These are phyloP conservation scores for Alectoris magna DNA, from an alignment of 2,797 vertebrate genomes.

Conservation along the genomic window DNA sequence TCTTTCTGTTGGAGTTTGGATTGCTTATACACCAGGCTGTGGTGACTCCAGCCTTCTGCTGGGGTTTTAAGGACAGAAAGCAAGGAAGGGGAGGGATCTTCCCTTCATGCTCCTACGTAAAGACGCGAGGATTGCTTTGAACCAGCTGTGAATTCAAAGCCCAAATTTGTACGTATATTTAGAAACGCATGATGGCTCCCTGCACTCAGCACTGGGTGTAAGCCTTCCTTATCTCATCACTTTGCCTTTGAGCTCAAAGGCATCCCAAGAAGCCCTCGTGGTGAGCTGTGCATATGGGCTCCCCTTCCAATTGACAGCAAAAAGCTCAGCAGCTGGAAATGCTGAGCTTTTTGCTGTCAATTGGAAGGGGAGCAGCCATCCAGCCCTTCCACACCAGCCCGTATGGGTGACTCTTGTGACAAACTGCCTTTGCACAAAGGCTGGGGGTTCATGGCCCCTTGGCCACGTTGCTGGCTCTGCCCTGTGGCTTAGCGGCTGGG, in stretches of 20 bases:
- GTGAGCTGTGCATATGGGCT: background rate
- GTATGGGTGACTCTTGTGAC: fast-evolving
- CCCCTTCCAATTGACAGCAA: no score
- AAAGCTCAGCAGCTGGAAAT: background rate
- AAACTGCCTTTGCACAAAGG: background rate
- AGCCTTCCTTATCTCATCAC: fast-evolving
- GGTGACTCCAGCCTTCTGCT: background rate
- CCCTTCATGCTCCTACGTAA: background rate
- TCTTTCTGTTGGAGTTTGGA: background rate
- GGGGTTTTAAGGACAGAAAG: background rate
- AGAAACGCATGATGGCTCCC: background rate
- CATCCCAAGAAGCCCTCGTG: background rate
- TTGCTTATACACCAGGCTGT: fast-evolving
- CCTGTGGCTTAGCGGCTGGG: background rate
- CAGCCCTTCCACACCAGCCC: background rate
- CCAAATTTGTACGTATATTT: fast-evolving
- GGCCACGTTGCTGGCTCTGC: background rate
- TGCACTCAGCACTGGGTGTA: fast-evolving
- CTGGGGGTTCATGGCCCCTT: background rate
- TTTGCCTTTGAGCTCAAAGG: background rate
- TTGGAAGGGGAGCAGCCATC: background rate
- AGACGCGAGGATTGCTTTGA: background rate
- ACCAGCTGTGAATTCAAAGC: background rate
- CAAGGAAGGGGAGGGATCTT: background rate
- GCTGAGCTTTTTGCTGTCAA: background rate